Evolutionary conservation across 1,140 invertebrate genomes (phyloP).

Genomic region (Anastrepha obliqua): DNA sequence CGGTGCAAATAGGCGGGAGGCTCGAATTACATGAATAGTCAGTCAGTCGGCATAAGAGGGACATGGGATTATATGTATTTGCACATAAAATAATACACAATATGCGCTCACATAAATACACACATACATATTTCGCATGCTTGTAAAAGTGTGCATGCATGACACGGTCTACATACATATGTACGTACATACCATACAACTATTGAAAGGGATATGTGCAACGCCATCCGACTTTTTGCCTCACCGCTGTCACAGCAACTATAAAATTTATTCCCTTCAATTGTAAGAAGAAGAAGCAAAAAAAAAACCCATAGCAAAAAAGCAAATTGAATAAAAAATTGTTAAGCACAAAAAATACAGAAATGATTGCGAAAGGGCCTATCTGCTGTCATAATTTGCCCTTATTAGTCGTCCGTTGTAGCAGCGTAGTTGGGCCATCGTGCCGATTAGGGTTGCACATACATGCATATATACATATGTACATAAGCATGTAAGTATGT

Average conservation of each 20-base stretch:
- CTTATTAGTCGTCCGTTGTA: slow-evolving; percentile 40
- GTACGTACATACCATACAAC: neutral
- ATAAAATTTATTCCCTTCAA: neutral
- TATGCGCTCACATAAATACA: neutral
- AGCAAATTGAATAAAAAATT: neutral
- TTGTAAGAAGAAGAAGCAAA: neutral
- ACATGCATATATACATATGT: neutral
- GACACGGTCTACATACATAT: neutral
- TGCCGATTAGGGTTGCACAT: slow-evolving; percentile 16
- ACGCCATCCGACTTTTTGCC: slow-evolving; percentile 49
- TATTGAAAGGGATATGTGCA: slow-evolving; percentile 1
- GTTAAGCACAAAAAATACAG: neutral
- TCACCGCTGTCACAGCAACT: slow-evolving; percentile 26
- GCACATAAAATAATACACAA: slow-evolving; percentile 9
- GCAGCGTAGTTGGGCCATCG: slow-evolving; percentile 15
- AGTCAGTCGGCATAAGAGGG: neutral
- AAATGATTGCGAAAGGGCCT: slow-evolving; percentile 15
- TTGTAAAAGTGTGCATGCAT: too few species aligned
- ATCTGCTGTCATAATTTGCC: slow-evolving; percentile 50
- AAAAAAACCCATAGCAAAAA: neutral
- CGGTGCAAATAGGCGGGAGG: slow-evolving; percentile 43
- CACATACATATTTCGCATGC: neutral
- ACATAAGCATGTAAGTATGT: neutral
- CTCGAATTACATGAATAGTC: slow-evolving; percentile 49
- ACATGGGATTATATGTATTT: neutral